These are phyloP conservation scores for Poeciliopsis turrubarensis DNA, from an alignment of 2,113 vertebrate species.

Conservation along the genomic window DNA sequence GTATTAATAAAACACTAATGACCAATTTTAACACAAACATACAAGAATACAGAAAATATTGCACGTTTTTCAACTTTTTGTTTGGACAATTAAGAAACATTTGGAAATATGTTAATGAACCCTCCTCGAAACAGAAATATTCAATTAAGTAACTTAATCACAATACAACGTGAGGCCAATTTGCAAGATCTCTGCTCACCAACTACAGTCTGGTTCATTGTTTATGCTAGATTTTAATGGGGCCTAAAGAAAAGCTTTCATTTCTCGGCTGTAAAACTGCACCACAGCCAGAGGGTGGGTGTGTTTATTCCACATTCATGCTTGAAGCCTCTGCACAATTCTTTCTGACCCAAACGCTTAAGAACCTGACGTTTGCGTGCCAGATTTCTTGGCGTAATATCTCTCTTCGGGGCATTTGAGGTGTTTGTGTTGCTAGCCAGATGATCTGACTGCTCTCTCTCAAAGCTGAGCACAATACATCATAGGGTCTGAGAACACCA, in stretches of 20 bases:
- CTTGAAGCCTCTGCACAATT: constrained; percentile 7
- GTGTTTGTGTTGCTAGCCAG: constrained; percentile 22
- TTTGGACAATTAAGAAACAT: background rate
- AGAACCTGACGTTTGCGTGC: constrained; percentile 33
- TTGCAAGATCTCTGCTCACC: constrained; percentile 26
- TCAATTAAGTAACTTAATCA: background rate
- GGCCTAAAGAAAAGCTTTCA: constrained; percentile 47
- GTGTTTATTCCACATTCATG: constrained; percentile 16
- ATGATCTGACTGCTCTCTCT: constrained; percentile 26
- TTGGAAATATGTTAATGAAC: background rate
- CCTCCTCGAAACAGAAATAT: background rate
- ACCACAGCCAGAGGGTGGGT: too few relatives aligned
- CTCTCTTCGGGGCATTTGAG: constrained; percentile 24
- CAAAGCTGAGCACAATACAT: constrained; percentile 56
- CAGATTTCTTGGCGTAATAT: constrained; percentile 39
- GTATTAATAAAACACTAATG: background rate
- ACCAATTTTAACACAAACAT: too few relatives aligned
- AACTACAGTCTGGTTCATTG: constrained; percentile 34
- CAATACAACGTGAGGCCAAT: background rate
- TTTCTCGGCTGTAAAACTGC: background rate
- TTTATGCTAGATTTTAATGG: constrained; percentile 49
- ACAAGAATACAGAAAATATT: background rate
- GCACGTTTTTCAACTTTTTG: too few relatives aligned
- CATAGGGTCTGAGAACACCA: constrained; percentile 67
- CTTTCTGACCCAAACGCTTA: constrained; percentile 29